phyloP scores from a whole-genome alignment of 2,888 invertebrate genomes.

The Sabellastarte sp. region DNA sequence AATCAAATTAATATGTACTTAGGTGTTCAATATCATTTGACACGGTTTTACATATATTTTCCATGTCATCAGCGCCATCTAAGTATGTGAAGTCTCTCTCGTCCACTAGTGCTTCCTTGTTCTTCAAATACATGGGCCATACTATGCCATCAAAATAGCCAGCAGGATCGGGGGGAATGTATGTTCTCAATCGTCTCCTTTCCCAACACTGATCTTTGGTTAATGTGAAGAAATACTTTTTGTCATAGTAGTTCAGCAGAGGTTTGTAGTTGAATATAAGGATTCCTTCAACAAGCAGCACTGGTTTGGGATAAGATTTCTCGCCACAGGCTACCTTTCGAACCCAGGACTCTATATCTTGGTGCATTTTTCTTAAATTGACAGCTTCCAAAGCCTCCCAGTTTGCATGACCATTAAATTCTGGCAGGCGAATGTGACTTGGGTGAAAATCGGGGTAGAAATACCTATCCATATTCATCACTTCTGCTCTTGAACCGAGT shows the following conservation, averaged over 20 bases:
- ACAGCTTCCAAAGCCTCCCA: not conserved
- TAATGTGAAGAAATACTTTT: not conserved
- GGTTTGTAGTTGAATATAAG: not conserved
- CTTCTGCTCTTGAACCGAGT: not conserved
- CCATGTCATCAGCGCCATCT: no score
- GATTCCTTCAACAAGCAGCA: not conserved
- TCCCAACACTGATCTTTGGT: not conserved
- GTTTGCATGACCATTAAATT: not conserved
- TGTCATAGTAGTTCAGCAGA: not conserved
- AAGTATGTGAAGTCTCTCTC: no score
- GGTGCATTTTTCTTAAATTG: not conserved
- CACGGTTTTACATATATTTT: no score
- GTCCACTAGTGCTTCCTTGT: not conserved
- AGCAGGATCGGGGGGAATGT: not conserved
- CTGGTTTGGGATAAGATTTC: no score
- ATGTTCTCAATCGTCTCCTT: not conserved
- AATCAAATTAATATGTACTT: no score
- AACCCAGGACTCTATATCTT: not conserved
- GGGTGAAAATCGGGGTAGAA: not conserved
- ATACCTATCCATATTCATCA: not conserved
- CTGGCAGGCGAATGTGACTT: not conserved
- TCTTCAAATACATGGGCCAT: not conserved
- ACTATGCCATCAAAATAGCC: not conserved
- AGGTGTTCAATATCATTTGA: no score
- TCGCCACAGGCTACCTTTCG: no score